Base-by-base conservation (phyloP, 2,888 invertebrate species). In the Eretmocerus hayati region DNA sequence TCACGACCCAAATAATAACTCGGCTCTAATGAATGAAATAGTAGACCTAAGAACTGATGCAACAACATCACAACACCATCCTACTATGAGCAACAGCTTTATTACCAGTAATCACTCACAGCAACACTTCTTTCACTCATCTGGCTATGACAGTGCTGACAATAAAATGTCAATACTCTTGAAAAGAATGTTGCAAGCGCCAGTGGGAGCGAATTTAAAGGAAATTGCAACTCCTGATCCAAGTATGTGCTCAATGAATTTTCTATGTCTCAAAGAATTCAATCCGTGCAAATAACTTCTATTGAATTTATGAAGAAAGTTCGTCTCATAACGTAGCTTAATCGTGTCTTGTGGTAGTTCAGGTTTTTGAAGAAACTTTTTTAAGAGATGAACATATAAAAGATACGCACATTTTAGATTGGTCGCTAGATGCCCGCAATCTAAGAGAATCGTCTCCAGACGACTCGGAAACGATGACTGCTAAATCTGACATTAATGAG, bases 161-260 rank as follows among this genome's bases (percentile, higher is more conserved):
- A 48, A 31, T n/a, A 48, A 48, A 16, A 44, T 48, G 46, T 50
- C 48, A 5, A 8, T 53, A 0, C 55, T 66, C 11, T 52, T 71
- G 1, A 67, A 66, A 49, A 66, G 65, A 55, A 67, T 71, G 67
- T 55, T 71, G 4, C 67, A 70, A 48, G 70, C 70, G 13, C 70
- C 70, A 13, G 60, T 56, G 2, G 70, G 70, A 16, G 64, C 66
- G 3, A 66, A 69, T 57, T 54, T 70, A 15, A 65, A 65, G 22
- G 65, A 64, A 36, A 64, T 69, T 35, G 67, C 66, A 5, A 62
- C 64, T 43, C 65, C 67, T 2, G 59, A 60, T 2, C 43, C 57
- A 21, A 56, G 58, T 51, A 48, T 13, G 47, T 50, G 39, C 42
- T 41, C 40, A 21, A 18, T 31, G 19, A 20, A 39, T 8, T 22